A percentile compares a stretch with the other conserved stretches of the same genome.
Conservation (phyloP, 2,113 vertebrate genomes). For the Oreocharis arfaki region DNA sequence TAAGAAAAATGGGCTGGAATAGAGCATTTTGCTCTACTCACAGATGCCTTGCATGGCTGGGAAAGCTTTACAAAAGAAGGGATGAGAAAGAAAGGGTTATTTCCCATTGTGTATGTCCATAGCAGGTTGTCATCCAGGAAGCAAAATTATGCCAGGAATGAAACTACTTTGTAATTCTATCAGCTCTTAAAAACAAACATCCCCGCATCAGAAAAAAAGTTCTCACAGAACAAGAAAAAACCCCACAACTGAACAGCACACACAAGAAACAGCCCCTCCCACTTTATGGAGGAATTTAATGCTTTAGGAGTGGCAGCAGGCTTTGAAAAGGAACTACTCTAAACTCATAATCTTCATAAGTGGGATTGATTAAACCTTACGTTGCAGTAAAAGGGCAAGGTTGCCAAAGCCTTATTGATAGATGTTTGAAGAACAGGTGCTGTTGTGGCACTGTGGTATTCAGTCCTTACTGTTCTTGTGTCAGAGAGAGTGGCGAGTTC, state of each 20-base stretch:
- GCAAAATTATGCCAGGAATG: background rate
- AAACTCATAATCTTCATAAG: background rate
- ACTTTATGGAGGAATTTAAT: background rate
- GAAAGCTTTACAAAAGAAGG: background rate
- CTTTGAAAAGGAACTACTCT: background rate
- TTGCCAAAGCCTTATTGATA: background rate
- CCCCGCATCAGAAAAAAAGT: background rate
- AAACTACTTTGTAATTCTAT: background rate
- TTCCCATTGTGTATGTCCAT: background rate
- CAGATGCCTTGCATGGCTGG: background rate
- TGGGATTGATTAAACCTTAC: background rate
- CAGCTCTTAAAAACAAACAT: background rate
- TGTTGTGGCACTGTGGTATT: background rate
- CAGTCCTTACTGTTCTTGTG: background rate
- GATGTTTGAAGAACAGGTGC: background rate
- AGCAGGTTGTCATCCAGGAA: background rate
- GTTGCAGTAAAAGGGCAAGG: background rate
- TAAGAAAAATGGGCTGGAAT: background rate
- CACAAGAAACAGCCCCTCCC: background rate
- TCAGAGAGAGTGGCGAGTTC: background rate
- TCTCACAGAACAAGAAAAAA: background rate
- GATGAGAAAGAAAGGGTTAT: background rate
- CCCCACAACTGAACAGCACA: background rate
- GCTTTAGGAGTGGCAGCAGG: background rate
- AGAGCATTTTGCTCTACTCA: background rate